phyloP scores from a whole-genome alignment of 2,888 invertebrate species.

The Pristionchus fissidentatus region DNA sequence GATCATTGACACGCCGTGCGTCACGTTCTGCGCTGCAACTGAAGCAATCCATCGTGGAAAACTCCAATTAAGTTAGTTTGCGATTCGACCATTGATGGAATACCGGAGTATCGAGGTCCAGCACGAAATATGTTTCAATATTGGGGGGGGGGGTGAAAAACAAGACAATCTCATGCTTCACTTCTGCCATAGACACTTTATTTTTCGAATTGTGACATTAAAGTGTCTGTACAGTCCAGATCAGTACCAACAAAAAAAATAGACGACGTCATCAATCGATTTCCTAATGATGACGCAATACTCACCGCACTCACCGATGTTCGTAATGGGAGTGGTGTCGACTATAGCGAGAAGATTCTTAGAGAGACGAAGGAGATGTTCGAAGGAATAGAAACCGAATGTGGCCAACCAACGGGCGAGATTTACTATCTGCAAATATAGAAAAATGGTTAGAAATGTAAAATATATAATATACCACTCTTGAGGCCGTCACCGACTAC shows the following conservation, averaged over 20 bases:
- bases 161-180: background rate
- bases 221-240: too few species aligned
- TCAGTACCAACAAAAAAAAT: too few species aligned
- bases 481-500: slow-evolving; percentile 56
- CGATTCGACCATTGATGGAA: too few species aligned
- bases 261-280: too few species aligned
- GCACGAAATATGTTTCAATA: background rate
- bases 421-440: slow-evolving; percentile 94
- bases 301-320: slow-evolving; percentile 26
- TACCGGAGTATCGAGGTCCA: background rate
- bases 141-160: background rate
- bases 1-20: slow-evolving; percentile 57
- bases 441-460: too few species aligned
- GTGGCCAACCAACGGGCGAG: slow-evolving; percentile 95
- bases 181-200: background rate
- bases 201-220: slow-evolving; percentile 9
- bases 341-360: slow-evolving; percentile 94
- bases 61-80: too few species aligned
- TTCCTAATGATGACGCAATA: too few species aligned
- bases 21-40: slow-evolving; percentile 54
- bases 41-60: too few species aligned
- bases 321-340: slow-evolving; percentile 78
- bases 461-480: too few species aligned
- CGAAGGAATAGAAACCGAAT: slow-evolving; percentile 97
- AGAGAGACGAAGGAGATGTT: slow-evolving; percentile 83